Evolutionary conservation across 2,888 invertebrate genomes (phyloP), one percentile per base, ranked within the genome.

Genomic region (Seira sanloemensis): DNA sequence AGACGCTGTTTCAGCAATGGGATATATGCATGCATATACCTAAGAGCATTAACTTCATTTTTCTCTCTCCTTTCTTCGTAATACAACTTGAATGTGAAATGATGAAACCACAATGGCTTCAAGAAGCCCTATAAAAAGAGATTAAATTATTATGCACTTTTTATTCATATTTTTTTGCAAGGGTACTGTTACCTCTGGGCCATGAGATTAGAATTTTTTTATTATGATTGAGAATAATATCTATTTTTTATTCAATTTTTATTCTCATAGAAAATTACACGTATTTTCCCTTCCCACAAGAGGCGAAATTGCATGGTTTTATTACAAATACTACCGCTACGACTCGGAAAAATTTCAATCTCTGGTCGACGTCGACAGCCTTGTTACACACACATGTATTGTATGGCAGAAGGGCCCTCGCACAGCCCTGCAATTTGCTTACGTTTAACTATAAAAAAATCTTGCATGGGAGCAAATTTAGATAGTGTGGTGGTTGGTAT

Each of bases 121-220:
- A n/a, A n/a, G n/a, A n/a, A n/a, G n/a, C n/a, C n/a, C n/a, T n/a
- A n/a, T n/a, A n/a, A n/a, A n/a, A n/a, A n/a, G n/a, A n/a, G 50
- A 50, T 50, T 16, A 50, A 50, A 50, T 50, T 50, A 50, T 50
- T 50, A 50, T 50, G 50, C 50, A 50, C n/a, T 50, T 50, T 50
- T 50, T 50, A 50, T 50, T 50, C 50, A 50, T 50, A 18, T 50
- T 50, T 50, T 50, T 50, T 50, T 50, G 50, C 50, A 12, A 7
- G 50, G 50, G 50, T 50, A 50, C 50, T 50, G 50, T 50, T 50
- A 50, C 50, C 50, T 18, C 2, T 50, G 16, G 50, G 50, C 50
- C 16, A 12, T 12, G 1, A 2, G n/a, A 50, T 50, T n/a, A n/a
- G n/a, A n/a, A n/a, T n/a, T n/a, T n/a, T n/a, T n/a, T n/a, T n/a